Evolutionary conservation across 1,140 invertebrate genomes (phyloP).

Genomic region (Leptinotarsa undecemlineata): DNA sequence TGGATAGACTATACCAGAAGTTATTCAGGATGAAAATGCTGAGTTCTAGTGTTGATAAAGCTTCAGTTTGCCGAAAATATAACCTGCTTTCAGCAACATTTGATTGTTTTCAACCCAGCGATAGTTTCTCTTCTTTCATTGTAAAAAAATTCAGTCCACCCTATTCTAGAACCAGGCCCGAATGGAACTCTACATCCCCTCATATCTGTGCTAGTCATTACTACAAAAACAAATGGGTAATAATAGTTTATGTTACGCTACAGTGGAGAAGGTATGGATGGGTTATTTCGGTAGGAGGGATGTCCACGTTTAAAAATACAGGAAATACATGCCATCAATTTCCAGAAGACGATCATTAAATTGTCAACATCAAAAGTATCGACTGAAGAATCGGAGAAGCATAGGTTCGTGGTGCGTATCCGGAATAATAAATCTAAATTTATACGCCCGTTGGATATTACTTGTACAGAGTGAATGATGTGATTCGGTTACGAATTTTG

Average conservation of each 20-base stretch:
- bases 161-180: neutral
- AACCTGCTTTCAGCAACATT: too few relatives aligned
- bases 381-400: conserved; percentile 1
- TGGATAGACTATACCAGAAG: too few relatives aligned
- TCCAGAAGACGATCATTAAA: conserved; percentile 25
- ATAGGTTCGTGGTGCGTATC: conserved; percentile 13
- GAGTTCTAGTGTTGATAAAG: too few relatives aligned
- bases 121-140: too few relatives aligned
- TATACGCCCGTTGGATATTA: neutral
- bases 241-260: conserved; percentile 1
- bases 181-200: neutral
- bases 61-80: too few relatives aligned
- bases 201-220: neutral
- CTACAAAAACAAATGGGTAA: conserved; percentile 1
- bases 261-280: conserved; percentile 18
- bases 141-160: too few relatives aligned
- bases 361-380: conserved; percentile 28
- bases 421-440: conserved; percentile 17
- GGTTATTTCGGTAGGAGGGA: conserved; percentile 21
- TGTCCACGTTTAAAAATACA: conserved; percentile 12
- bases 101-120: too few relatives aligned
- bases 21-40: too few relatives aligned
- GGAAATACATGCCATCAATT: conserved; percentile 23
- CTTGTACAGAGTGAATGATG: neutral
- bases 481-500: too few relatives aligned